Conservation (phyloP, 1,140 invertebrate genomes). For the Drosophila pectinifera region DNA sequence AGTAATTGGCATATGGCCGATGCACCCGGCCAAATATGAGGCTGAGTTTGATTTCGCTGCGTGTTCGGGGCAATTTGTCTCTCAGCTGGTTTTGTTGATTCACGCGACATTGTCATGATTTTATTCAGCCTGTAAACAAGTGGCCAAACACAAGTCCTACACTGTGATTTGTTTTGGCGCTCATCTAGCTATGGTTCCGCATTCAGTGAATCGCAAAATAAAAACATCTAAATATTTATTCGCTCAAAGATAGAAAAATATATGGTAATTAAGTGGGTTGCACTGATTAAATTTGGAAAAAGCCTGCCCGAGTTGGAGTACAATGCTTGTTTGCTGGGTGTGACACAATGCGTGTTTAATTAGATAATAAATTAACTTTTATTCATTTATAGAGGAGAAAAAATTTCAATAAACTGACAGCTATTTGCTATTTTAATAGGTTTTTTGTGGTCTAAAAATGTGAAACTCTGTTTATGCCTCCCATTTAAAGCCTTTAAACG, state of each 20-base stretch:
- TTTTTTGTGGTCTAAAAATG: neutral
- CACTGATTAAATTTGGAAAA: constrained; percentile 56
- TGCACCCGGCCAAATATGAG: constrained; percentile 26
- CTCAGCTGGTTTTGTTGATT: constrained; percentile 63
- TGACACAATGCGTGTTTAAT: constrained; percentile 22
- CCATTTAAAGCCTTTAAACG: neutral
- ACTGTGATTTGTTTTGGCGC: constrained; percentile 59
- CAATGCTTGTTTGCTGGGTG: neutral
- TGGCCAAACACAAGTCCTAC: constrained; percentile 37
- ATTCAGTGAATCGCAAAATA: constrained; percentile 35
- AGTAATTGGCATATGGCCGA: constrained; percentile 67
- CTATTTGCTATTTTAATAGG: constrained; percentile 1
- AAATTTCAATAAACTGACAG: constrained; percentile 6
- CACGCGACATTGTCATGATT: constrained; percentile 66
- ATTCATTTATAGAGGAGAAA: neutral
- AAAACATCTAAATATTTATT: constrained; percentile 52
- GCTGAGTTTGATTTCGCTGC: constrained; percentile 23
- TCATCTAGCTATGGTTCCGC: neutral
- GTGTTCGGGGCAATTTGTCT: constrained; percentile 63
- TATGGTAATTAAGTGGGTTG: constrained; percentile 68
- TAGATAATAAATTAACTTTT: constrained; percentile 52
- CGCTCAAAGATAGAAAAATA: neutral
- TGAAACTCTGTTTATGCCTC: neutral
- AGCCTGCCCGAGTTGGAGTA: neutral
- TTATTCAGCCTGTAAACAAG: constrained; percentile 70